phyloP scores from a whole-genome alignment of 2,888 invertebrate genomes.

The Camponotus fellah region DNA sequence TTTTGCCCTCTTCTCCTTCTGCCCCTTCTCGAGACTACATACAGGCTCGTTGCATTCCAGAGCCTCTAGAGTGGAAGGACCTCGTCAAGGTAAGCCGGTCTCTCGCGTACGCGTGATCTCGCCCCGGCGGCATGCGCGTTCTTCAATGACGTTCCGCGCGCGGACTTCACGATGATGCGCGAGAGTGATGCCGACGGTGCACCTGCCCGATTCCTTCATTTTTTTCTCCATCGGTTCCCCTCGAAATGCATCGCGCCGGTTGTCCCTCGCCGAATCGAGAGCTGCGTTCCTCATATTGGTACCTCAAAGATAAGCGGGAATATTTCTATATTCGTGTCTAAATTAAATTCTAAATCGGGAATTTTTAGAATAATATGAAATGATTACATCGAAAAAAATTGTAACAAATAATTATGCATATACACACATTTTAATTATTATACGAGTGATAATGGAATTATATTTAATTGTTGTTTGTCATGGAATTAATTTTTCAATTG shows the following conservation, averaged over 20 bases:
- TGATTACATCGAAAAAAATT: neutral
- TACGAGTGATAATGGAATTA: neutral
- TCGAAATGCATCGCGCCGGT: constrained; percentile 18
- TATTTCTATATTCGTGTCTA: neutral
- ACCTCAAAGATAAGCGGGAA: neutral
- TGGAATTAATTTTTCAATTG: neutral
- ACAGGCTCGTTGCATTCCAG: constrained; percentile 80
- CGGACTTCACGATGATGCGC: constrained; percentile 36
- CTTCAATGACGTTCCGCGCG: constrained; percentile 61
- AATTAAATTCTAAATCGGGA: neutral
- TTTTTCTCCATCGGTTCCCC: constrained; percentile 43
- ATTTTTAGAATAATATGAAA: neutral
- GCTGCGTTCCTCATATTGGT: neutral
- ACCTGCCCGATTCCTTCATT: constrained; percentile 62
- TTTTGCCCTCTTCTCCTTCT: constrained; percentile 48
- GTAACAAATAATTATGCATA: neutral
- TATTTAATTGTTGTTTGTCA: too few species aligned
- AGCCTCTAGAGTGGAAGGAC: constrained; percentile 83
- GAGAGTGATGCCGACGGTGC: constrained; percentile 33
- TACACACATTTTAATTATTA: neutral
- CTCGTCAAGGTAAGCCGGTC: constrained; percentile 84
- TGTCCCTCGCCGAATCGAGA: constrained; percentile 33
- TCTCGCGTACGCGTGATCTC: constrained; percentile 64
- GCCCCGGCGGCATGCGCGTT: constrained; percentile 60
- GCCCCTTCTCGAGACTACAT: constrained; percentile 61